phyloP scores from a whole-genome alignment of 2,888 invertebrate genomes.

The Xestia c-nigrum region DNA sequence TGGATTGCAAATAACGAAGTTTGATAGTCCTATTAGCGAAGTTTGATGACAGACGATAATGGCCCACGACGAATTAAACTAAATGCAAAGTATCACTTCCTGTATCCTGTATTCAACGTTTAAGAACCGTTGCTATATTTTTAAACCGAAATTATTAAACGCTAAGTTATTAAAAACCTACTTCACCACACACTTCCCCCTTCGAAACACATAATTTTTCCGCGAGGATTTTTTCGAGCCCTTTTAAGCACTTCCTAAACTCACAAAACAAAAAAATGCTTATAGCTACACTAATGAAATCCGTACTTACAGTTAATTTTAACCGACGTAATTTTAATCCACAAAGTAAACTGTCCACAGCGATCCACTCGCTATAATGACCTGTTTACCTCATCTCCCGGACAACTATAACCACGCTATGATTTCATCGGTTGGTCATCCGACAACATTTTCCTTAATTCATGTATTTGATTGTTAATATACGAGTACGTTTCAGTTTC shows the following conservation, averaged over 20 bases:
- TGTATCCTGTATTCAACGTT: not conserved
- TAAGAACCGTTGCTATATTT: not conserved
- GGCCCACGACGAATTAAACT: not conserved
- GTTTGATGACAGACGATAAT: not conserved
- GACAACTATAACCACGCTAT: conserved; percentile 38
- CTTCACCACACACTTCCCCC: not conserved
- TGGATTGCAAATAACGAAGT: not conserved
- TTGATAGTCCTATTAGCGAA: no score
- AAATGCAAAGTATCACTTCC: not conserved
- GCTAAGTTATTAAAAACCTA: not conserved
- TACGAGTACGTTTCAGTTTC: conserved; percentile 1
- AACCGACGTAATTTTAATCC: not conserved
- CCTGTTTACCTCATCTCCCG: conserved; percentile 25
- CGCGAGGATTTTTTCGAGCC: no score
- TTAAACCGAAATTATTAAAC: not conserved
- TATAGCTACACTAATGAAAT: not conserved
- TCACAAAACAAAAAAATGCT: not conserved
- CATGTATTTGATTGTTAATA: conserved; percentile 27
- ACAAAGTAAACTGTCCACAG: conserved; percentile 10
- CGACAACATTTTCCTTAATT: conserved; percentile 60
- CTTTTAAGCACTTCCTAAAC: not conserved
- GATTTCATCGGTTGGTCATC: conserved; percentile 61
- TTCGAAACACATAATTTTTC: not conserved
- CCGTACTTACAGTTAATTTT: conserved; percentile 48
- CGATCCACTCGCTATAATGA: conserved; percentile 28